phyloP scores from a whole-genome alignment of 2,113 vertebrate genomes.

The Dromas ardeola region DNA sequence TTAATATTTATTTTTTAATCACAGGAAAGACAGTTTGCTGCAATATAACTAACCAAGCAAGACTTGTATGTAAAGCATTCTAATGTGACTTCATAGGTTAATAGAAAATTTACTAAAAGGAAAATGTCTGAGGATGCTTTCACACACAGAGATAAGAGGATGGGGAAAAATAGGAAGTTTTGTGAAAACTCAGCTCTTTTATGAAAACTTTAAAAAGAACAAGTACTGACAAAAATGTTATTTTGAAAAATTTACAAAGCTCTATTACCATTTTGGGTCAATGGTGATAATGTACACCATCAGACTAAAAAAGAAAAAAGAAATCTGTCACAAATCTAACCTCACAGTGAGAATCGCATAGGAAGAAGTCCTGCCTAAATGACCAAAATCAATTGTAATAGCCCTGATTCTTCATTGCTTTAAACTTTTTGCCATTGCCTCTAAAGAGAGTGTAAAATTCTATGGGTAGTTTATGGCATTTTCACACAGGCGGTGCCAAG shows the following conservation, averaged over 20 bases:
- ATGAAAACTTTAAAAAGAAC: not conserved
- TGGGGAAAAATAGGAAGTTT: not conserved
- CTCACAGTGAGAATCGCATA: not conserved
- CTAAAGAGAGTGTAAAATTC: not conserved
- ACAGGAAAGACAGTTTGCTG: not conserved
- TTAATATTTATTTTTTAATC: conserved; percentile 57
- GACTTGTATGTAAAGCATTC: not conserved
- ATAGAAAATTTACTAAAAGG: not conserved
- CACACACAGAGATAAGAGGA: not conserved
- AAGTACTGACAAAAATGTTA: not conserved
- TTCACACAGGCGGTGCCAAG: not conserved
- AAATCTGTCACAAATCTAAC: not conserved
- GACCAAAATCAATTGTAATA: not conserved
- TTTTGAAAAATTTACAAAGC: not conserved
- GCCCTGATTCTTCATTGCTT: not conserved
- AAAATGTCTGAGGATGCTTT: not conserved
- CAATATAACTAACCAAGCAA: conserved; percentile 34
- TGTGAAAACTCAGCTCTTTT: not conserved
- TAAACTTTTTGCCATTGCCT: not conserved
- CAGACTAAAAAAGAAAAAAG: not conserved
- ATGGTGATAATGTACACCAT: not conserved
- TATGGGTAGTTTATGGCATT: not conserved
- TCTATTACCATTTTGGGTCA: not conserved
- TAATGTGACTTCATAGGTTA: not conserved
- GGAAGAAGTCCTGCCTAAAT: not conserved